These are phyloP conservation scores for Lasioglossum calceatum DNA, from an alignment of 2,888 invertebrate genomes.

Conservation along the genomic window DNA sequence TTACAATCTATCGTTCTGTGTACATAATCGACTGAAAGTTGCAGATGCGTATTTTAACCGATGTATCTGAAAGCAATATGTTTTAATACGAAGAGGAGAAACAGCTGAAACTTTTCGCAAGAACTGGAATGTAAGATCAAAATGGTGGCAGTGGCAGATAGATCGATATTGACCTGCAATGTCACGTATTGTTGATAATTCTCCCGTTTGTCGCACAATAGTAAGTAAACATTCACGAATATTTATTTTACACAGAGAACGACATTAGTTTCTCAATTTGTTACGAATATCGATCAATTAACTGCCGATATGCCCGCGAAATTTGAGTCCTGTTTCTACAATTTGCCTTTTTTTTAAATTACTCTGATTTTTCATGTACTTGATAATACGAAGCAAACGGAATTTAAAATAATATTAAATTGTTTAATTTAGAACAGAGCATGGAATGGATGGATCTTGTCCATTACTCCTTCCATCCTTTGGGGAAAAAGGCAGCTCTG, in stretches of 20 bases:
- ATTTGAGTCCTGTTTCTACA: conserved; percentile 40
- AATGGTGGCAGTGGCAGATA: conserved; percentile 78
- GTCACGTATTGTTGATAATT: conserved; percentile 74
- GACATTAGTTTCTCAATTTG: background rate
- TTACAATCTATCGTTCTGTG: background rate
- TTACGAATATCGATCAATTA: conserved; percentile 18
- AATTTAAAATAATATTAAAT: background rate
- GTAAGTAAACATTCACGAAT: conserved; percentile 55
- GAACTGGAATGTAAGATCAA: conserved; percentile 77
- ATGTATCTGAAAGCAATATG: conserved; percentile 13
- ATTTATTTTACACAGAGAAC: background rate
- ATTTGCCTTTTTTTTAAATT: conserved; percentile 38
- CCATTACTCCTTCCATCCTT: conserved; percentile 78
- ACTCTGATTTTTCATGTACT: background rate
- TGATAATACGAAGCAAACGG: background rate
- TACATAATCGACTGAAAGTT: conserved; percentile 15
- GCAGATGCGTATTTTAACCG: conserved; percentile 12
- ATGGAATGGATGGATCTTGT: conserved; percentile 83
- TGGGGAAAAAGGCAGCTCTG: conserved; percentile 75
- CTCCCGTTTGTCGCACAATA: conserved; percentile 68
- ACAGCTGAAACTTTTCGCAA: conserved; percentile 55
- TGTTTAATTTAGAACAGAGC: conserved; percentile 74
- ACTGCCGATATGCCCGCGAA: conserved; percentile 51
- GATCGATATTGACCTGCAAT: conserved; percentile 76
- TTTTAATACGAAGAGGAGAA: conserved; percentile 26